phyloP scores from a whole-genome alignment of 53 echinoderm and acorn worm genomes.

The Crossaster papposus region DNA sequence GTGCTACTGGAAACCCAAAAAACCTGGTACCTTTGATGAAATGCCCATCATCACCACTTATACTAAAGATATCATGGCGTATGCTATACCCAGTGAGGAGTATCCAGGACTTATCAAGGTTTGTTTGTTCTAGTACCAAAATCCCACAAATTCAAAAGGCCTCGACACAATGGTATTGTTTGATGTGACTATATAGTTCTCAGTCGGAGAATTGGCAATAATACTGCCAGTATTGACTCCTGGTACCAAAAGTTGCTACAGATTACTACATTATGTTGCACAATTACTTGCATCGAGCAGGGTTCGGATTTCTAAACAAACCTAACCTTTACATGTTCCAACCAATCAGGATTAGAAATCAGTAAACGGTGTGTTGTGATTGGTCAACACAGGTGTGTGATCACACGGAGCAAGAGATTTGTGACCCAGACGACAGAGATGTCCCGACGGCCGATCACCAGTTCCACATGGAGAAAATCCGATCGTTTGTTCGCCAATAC shows the following conservation, averaged over 20 bases:
- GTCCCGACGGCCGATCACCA: constrained; percentile 2
- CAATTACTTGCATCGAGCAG: too few species aligned
- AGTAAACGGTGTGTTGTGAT: not conserved
- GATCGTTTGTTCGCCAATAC: constrained; percentile 63
- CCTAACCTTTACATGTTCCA: not conserved
- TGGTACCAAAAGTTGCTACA: too few species aligned
- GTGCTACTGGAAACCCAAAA: constrained; percentile 76
- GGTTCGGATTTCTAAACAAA: too few species aligned
- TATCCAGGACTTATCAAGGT: constrained; percentile 90
- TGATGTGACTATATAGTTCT: too few species aligned
- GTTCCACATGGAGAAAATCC: constrained; percentile 51
- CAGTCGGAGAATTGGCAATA: too few species aligned
- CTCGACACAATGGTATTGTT: too few species aligned
- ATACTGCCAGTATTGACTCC: too few species aligned
- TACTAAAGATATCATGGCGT: constrained; percentile 40
- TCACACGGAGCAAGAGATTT: constrained; percentile 53
- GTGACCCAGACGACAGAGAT: constrained; percentile 78
- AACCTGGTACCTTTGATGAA: constrained; percentile 55
- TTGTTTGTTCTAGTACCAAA: not conserved
- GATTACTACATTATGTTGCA: too few species aligned
- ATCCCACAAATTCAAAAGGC: too few species aligned
- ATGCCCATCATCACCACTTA: constrained; percentile 71
- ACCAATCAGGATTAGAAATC: not conserved
- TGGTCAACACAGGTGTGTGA: constrained; percentile 54
- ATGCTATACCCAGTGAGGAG: constrained; percentile 76